phyloP scores from a whole-genome alignment of 1,140 invertebrate species.

The Drosophila bocqueti region DNA sequence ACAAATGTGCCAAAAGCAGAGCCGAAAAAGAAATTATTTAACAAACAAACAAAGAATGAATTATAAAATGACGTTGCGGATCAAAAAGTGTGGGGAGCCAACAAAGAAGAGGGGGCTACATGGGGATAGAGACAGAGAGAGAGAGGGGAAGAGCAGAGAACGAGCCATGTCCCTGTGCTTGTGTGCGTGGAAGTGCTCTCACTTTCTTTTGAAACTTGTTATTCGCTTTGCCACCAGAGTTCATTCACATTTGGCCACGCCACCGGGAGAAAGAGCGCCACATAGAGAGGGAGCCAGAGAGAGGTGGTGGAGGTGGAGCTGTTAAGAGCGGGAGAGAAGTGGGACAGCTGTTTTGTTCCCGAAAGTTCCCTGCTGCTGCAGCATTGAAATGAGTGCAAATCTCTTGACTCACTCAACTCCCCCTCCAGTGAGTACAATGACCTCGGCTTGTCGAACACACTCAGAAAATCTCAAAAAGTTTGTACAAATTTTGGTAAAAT shows the following conservation, averaged over 20 bases:
- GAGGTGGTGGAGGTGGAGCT: conserved; percentile 1
- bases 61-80: conserved; percentile 57
- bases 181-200: conserved; percentile 73
- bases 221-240: conserved; percentile 78
- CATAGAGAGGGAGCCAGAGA: conserved; percentile 20
- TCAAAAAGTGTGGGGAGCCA: conserved; percentile 23
- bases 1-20: conserved; percentile 48
- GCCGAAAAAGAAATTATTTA: conserved; percentile 55
- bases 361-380: conserved; percentile 58
- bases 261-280: conserved; percentile 8
- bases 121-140: not conserved
- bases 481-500: conserved; percentile 9
- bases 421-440: conserved; percentile 67
- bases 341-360: conserved; percentile 79
- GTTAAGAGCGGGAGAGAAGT: conserved; percentile 44
- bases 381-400: conserved; percentile 78
- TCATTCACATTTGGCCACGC: conserved; percentile 80
- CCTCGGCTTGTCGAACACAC: conserved; percentile 31
- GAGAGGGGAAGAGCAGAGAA: conserved; percentile 13
- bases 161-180: conserved; percentile 25
- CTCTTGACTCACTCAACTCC: conserved; percentile 30
- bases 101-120: conserved; percentile 1
- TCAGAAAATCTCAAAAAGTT: conserved; percentile 12
- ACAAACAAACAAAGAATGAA: conserved; percentile 66
- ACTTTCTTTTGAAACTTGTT: conserved; percentile 84